Evolutionary conservation across 2,888 invertebrate species (phyloP).

Genomic region (Tipula unca): DNA sequence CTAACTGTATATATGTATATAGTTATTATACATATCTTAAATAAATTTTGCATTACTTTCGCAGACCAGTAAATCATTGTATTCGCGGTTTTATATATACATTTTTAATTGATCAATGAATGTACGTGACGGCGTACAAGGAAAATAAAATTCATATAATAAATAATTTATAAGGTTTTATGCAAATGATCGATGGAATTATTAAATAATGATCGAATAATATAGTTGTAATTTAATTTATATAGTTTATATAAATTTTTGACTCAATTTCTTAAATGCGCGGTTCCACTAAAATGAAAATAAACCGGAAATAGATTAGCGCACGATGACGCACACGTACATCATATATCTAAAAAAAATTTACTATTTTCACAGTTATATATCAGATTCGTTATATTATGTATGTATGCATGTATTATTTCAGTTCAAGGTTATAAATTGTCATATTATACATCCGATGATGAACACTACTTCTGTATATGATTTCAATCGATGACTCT

Average conservation of each 20-base stretch:
- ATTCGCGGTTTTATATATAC: not conserved
- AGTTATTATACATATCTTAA: not conserved
- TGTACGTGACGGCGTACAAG: too few species aligned
- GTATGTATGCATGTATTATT: too few species aligned
- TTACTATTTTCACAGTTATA: constrained; percentile 14
- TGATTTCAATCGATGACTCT: not conserved
- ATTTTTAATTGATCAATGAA: not conserved
- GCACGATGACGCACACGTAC: not conserved
- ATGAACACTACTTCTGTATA: not conserved
- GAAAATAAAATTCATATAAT: too few species aligned
- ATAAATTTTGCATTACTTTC: not conserved
- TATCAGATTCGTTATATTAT: not conserved
- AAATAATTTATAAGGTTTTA: not conserved
- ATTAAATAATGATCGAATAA: not conserved
- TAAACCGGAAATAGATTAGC: not conserved
- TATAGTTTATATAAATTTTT: not conserved
- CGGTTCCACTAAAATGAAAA: not conserved
- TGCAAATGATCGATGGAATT: not conserved
- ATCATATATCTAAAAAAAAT: not conserved
- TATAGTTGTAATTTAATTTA: not conserved
- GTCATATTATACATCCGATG: constrained; percentile 8
- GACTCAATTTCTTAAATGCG: not conserved
- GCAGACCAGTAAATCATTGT: not conserved
- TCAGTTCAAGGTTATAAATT: not conserved
- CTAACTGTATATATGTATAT: not conserved